Evolutionary conservation across 2,888 invertebrate genomes (phyloP).

Genomic region (Patella depressa): DNA sequence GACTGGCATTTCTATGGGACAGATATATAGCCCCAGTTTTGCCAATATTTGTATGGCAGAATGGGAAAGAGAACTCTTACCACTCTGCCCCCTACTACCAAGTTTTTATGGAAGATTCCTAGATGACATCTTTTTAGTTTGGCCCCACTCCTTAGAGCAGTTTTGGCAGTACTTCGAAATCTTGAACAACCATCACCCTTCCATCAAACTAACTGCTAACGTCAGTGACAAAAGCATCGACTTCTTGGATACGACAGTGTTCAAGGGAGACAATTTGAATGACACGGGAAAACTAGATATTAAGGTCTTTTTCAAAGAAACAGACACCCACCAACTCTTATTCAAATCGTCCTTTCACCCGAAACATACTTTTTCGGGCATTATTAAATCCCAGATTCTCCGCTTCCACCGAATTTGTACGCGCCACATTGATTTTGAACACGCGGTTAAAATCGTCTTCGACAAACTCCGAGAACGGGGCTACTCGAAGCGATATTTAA

Average conservation of each 20-base stretch:
- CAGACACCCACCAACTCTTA: neutral
- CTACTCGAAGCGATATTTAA: too few species aligned
- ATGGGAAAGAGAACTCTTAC: neutral
- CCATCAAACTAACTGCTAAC: conserved; percentile 5
- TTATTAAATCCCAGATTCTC: too few species aligned
- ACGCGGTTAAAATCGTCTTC: too few species aligned
- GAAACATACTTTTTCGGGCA: too few species aligned
- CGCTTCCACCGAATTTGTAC: too few species aligned
- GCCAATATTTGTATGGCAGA: neutral
- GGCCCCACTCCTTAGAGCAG: neutral
- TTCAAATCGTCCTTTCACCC: neutral
- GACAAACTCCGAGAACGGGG: too few species aligned
- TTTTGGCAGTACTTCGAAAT: conserved; percentile 3
- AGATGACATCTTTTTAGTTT: conserved; percentile 1
- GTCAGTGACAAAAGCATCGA: conserved; percentile 6
- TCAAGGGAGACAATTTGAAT: neutral
- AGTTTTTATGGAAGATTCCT: neutral
- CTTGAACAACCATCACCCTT: neutral
- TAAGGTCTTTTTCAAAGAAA: conserved; percentile 4
- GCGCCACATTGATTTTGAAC: too few species aligned
- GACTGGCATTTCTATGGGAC: neutral
- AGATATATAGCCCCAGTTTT: neutral
- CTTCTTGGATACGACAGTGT: neutral
- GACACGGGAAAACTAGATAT: neutral
- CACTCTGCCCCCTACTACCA: neutral